phyloP scores from a whole-genome alignment of 2,888 invertebrate genomes.

The Caenorhabditis drosophilae region DNA sequence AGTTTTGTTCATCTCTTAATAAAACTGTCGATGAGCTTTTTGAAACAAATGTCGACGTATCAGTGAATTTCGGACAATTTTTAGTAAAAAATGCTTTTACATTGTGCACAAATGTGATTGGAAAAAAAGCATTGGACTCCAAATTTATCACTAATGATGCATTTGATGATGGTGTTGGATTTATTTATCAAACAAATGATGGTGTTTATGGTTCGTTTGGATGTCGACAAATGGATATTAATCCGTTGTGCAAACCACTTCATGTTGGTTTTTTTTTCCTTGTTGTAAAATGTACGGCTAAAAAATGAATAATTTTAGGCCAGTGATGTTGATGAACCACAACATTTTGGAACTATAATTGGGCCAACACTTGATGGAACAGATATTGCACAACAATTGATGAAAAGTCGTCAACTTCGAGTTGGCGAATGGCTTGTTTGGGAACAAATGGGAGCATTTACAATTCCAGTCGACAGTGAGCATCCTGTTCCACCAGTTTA shows the following conservation, averaged over 20 bases:
- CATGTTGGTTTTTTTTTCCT: conserved; percentile 12
- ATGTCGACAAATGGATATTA: conserved; percentile 73
- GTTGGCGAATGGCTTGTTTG: conserved; percentile 78
- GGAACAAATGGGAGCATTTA: conserved; percentile 96
- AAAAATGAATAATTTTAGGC: conserved; percentile 5
- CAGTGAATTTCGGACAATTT: conserved; percentile 94
- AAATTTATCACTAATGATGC: conserved; percentile 58
- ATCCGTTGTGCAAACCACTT: conserved; percentile 57
- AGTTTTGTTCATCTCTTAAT: conserved; percentile 83
- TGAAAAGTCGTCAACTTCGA: conserved; percentile 50
- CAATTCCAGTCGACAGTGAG: conserved; percentile 88
- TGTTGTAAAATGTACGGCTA: not conserved
- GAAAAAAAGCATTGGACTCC: conserved; percentile 76
- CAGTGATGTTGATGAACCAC: conserved; percentile 5
- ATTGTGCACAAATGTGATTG: conserved; percentile 85
- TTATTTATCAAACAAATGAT: conserved; percentile 62
- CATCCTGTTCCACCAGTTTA: conserved; percentile 78
- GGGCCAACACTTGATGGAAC: conserved; percentile 51
- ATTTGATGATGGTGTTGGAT: conserved; percentile 54
- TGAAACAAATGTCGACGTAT: conserved; percentile 78
- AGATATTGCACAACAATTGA: conserved; percentile 52
- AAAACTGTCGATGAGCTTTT: conserved; percentile 81
- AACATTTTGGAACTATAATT: conserved; percentile 49
- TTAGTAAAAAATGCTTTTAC: conserved; percentile 94
- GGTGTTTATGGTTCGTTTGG: conserved; percentile 77